Percentiles rank a stretch among this genome's conserved stretches.
phyloP scores from a whole-genome alignment of 2,113 vertebrate genomes.

The Egretta garzetta region DNA sequence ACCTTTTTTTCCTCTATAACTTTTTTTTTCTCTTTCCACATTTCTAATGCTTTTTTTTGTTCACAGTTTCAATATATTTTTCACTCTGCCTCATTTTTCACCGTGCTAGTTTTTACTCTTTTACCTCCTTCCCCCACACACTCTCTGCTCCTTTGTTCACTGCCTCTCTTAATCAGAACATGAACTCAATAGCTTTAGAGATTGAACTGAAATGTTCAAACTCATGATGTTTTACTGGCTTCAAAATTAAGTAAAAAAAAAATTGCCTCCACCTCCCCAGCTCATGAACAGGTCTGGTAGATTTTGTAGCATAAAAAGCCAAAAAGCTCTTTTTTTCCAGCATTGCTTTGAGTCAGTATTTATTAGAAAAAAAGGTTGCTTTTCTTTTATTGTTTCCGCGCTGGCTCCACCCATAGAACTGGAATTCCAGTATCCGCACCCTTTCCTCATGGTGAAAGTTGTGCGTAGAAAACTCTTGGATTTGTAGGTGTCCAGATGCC shows the following conservation, averaged over 20 bases:
- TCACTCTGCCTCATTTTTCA: background rate
- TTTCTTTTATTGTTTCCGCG: background rate
- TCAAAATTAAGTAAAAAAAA: background rate
- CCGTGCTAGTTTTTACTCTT: background rate
- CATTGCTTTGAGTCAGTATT: background rate
- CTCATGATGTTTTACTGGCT: background rate
- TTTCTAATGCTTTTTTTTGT: background rate
- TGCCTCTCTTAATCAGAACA: constrained; percentile 9
- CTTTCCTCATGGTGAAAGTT: background rate
- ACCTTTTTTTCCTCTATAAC: background rate
- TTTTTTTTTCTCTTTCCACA: background rate
- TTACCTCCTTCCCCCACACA: background rate
- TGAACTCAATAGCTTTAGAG: background rate
- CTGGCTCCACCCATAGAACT: background rate
- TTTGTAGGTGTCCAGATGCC: background rate
- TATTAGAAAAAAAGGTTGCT: background rate
- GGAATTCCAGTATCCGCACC: background rate
- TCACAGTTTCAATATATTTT: background rate
- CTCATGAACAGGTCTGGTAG: background rate
- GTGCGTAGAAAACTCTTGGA: background rate
- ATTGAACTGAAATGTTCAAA: background rate
- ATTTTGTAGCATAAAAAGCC: background rate
- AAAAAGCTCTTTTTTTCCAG: background rate
- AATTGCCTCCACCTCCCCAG: background rate
- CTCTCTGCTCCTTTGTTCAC: constrained; percentile 26